These are phyloP conservation scores for Lamprologus tigripictilis DNA, from an alignment of 2,113 vertebrate species.

Conservation along the genomic window DNA sequence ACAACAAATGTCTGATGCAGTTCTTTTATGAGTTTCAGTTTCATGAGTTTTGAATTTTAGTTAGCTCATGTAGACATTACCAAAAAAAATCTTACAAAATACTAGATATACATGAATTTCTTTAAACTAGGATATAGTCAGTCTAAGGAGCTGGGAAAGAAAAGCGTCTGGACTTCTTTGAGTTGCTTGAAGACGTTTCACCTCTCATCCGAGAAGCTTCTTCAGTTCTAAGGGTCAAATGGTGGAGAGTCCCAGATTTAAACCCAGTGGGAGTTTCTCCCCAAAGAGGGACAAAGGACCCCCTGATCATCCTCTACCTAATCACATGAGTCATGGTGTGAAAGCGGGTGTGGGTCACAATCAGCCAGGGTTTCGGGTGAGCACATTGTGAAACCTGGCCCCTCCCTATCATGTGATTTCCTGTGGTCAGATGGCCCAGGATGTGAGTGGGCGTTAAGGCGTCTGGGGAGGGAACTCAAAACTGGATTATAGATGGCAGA, in stretches of 20 bases:
- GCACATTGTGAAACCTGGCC: not conserved
- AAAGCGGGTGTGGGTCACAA: not conserved
- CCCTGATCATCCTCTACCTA: not conserved
- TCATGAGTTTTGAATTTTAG: not conserved
- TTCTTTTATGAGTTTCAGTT: not conserved
- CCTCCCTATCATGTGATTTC: not conserved
- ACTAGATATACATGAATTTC: not conserved
- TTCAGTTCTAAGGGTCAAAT: not conserved
- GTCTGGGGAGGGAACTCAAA: not conserved
- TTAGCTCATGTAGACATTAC: not conserved
- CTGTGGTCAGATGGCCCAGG: not conserved
- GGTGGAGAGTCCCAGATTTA: not conserved
- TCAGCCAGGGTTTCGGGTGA: not conserved
- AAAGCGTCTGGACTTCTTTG: not conserved
- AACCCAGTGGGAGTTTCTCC: not conserved
- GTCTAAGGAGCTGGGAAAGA: not conserved
- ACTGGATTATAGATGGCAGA: not conserved
- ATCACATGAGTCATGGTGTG: fast-evolving
- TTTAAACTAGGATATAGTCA: not conserved
- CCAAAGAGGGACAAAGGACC: too few relatives aligned
- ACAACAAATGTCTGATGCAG: not conserved
- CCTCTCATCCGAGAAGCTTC: not conserved
- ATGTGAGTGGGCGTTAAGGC: not conserved
- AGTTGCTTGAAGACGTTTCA: not conserved
- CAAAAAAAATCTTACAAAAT: not conserved